A percentile compares a stretch with the other conserved stretches of the same genome.
These are phyloP conservation scores for Atta cephalotes DNA, from an alignment of 1,140 invertebrate genomes.

Conservation along the genomic window DNA sequence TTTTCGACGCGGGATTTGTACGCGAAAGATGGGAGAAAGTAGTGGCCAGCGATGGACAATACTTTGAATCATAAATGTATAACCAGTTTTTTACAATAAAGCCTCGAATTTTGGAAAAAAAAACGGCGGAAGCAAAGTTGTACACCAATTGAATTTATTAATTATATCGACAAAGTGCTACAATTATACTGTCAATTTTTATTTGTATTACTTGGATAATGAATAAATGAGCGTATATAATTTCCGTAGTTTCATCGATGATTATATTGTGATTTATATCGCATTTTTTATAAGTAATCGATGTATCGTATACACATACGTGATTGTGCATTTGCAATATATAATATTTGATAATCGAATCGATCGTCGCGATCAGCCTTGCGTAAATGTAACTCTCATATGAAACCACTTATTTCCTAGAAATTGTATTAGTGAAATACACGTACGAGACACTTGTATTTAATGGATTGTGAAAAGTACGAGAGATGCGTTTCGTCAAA, in stretches of 20 bases:
- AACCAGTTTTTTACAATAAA: no score
- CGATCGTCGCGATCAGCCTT: background rate
- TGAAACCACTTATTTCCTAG: background rate
- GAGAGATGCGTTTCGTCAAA: conserved; percentile 29
- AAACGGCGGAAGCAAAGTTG: no score
- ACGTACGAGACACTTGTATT: background rate
- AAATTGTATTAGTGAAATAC: background rate
- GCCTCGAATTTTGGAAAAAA: no score
- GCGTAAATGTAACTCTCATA: background rate
- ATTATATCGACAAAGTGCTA: background rate
- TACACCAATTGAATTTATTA: background rate
- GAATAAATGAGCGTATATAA: background rate
- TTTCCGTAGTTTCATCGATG: background rate
- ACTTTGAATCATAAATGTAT: no score
- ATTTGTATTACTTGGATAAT: background rate
- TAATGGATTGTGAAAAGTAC: background rate
- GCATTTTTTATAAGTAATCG: background rate
- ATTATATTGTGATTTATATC: background rate
- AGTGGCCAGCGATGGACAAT: no score
- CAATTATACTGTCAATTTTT: background rate
- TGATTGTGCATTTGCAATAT: background rate
- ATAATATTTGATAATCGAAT: background rate
- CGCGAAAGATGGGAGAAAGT: no score
- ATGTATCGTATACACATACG: background rate
- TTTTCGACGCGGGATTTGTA: no score